Conservation (phyloP, 2,113 vertebrate genomes). For the Vulpes vulpes region DNA sequence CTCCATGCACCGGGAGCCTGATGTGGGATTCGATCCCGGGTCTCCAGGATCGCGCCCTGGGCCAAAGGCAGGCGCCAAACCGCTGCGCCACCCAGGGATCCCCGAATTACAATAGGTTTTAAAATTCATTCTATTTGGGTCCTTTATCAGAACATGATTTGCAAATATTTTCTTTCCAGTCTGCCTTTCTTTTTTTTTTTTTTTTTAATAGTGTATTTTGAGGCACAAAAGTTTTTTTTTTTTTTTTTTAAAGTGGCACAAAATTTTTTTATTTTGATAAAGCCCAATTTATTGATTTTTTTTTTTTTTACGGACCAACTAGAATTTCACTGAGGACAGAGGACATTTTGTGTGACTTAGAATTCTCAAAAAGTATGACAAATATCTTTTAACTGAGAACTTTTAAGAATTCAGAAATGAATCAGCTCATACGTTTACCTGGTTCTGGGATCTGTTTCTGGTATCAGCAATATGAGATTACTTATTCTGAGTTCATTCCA, state of each 20-base stretch:
- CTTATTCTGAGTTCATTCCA: background rate
- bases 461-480: background rate
- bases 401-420: background rate
- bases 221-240: background rate
- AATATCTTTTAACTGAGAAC: background rate
- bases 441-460: background rate
- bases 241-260: background rate
- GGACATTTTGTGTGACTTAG: background rate
- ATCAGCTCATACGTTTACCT: background rate
- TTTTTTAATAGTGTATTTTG: background rate
- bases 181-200: background rate
- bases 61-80: no score
- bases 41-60: no score
- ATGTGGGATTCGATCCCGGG: no score
- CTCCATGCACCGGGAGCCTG: no score
- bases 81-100: no score
- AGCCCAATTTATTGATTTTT: background rate
- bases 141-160: background rate
- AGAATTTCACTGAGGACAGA: background rate
- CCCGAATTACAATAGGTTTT: background rate
- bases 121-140: background rate
- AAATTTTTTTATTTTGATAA: background rate
- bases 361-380: background rate
- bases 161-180: background rate
- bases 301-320: background rate